Conservation (phyloP, 2,797 vertebrate genomes). For the Halcyon leucocephala region DNA sequence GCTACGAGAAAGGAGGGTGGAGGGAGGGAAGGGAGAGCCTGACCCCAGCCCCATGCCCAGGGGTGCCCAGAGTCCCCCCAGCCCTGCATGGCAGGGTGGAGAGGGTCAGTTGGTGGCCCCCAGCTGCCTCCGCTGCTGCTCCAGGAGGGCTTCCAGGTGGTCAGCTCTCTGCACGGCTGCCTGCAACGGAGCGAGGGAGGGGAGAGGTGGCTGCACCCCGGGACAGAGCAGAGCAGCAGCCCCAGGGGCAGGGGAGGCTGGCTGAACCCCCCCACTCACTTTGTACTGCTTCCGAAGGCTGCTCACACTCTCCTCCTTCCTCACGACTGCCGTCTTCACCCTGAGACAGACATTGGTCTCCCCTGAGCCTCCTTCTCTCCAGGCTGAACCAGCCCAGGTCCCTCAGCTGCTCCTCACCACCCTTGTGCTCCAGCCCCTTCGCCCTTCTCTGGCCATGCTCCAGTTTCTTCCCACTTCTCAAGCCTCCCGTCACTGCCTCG, state of each 20-base stretch:
- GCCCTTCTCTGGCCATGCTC: no score
- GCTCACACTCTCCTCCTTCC: constrained; percentile 90
- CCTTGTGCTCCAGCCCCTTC: no score
- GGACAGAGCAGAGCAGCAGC: fast-evolving
- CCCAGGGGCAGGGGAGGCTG: fast-evolving
- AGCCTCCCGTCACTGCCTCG: background rate
- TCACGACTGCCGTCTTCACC: constrained; percentile 90
- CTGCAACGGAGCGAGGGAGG: constrained; percentile 67
- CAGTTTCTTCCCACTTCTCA: background rate
- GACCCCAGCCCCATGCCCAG: fast-evolving
- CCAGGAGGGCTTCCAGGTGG: constrained; percentile 89
- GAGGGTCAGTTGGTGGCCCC: constrained; percentile 78
- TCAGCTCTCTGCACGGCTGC: constrained; percentile 89
- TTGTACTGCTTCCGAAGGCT: constrained; percentile 88
- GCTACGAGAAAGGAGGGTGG: fast-evolving
- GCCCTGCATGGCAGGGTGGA: background rate
- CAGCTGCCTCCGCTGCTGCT: constrained; percentile 86
- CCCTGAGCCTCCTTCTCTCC: no score
- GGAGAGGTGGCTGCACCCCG: background rate
- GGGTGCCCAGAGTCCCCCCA: background rate
- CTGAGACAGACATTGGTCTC: constrained; percentile 63
- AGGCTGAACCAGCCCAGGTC: no score
- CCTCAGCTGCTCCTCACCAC: no score
- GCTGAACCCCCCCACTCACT: constrained; percentile 73
- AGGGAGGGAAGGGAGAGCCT: background rate